Conservation (phyloP, 2,888 invertebrate genomes). For the Amphipyra tragopoginis region DNA sequence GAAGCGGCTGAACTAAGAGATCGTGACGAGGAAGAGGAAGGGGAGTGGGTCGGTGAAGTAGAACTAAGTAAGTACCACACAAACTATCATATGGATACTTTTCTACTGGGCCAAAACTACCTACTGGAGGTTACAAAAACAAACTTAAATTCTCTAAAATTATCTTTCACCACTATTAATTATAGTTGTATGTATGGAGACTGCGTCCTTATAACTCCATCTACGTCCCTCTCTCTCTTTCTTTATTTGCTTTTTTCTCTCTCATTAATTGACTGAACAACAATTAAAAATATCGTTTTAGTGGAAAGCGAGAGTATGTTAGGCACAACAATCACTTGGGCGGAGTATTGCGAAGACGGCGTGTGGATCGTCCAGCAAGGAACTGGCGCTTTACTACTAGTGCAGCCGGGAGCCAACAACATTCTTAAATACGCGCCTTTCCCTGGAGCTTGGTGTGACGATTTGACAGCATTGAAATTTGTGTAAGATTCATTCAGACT, state of each 20-base stretch:
- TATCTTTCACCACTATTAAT: too few species aligned
- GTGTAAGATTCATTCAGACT: constrained; percentile 69
- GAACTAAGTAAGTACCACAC: constrained; percentile 88
- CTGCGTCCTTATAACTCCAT: too few species aligned
- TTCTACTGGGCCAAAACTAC: too few species aligned
- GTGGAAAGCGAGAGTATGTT: constrained; percentile 81
- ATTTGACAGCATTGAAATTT: constrained; percentile 77
- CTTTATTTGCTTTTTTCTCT: too few species aligned
- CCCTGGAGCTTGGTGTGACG: constrained; percentile 81
- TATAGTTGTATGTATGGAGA: too few species aligned
- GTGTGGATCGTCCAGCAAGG: constrained; percentile 82
- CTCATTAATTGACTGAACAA: too few species aligned
- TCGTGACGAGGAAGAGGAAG: constrained; percentile 88
- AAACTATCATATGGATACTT: not conserved
- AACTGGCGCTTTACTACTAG: constrained; percentile 78
- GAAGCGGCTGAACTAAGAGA: constrained; percentile 81
- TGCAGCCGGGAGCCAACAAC: constrained; percentile 75
- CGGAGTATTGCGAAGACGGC: constrained; percentile 78
- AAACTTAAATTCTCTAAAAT: too few species aligned
- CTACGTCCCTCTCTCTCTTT: too few species aligned
- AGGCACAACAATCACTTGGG: constrained; percentile 83
- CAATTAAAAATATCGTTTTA: constrained; percentile 48
- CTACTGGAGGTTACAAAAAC: too few species aligned
- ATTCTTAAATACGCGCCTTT: constrained; percentile 82
- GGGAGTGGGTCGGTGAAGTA: constrained; percentile 88